Evolutionary conservation across 2,888 invertebrate species (phyloP).

Genomic region (Apotomis turbidana): DNA sequence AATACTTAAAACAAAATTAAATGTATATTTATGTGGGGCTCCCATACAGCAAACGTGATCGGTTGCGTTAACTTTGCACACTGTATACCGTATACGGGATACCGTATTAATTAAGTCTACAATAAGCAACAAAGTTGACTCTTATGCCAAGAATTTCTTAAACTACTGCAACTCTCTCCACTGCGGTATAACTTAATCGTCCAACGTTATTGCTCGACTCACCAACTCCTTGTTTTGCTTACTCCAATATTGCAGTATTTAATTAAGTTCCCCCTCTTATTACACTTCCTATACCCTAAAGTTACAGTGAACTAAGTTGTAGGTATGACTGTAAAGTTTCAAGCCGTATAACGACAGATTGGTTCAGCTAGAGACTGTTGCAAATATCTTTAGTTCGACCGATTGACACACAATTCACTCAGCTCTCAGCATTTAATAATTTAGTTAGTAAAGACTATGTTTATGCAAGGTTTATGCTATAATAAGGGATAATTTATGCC

Average conservation of each 20-base stretch:
- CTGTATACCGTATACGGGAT: too few relatives aligned
- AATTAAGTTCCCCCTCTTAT: conserved; percentile 34
- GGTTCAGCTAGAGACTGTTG: neutral
- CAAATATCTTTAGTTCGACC: neutral
- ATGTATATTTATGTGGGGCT: too few relatives aligned
- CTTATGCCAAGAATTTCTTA: neutral
- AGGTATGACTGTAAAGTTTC: neutral
- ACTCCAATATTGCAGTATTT: conserved; percentile 42
- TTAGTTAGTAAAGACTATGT: too few relatives aligned
- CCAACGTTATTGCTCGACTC: conserved; percentile 35
- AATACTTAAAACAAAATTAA: too few relatives aligned
- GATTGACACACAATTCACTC: too few relatives aligned
- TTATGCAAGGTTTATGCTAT: too few relatives aligned
- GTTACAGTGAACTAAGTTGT: conserved; percentile 2
- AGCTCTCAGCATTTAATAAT: too few relatives aligned
- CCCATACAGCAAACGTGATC: too few relatives aligned
- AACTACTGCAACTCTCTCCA: neutral
- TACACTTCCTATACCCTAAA: neutral
- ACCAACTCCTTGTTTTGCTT: conserved; percentile 40
- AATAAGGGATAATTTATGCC: too few relatives aligned
- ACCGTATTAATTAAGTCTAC: too few relatives aligned
- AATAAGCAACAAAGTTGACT: neutral
- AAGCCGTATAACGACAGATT: neutral
- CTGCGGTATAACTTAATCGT: conserved; percentile 32
- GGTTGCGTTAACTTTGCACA: too few relatives aligned